Evolutionary conservation across 2,888 invertebrate genomes (phyloP), one percentile per base, ranked within the genome.

Genomic region (Synergus laeviventris): DNA sequence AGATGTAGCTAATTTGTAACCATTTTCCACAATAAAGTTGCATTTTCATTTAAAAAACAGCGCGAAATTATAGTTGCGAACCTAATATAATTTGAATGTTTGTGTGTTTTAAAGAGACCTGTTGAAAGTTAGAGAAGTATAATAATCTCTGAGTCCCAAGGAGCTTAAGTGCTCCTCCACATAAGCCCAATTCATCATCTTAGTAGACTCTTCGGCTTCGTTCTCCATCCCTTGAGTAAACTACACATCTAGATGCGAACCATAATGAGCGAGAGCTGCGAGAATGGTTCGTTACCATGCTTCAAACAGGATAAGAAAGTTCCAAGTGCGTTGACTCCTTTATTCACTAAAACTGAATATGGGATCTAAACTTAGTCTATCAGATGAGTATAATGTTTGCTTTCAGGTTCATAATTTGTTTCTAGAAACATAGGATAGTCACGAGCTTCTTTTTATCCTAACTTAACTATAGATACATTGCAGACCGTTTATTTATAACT

Each of bases 251-350:
- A 24, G 64, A 42, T 66, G 42, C 42, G 64, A 66, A 66, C 45
- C 64, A 66, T 66, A 66, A 66, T 66, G 64, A 66, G 42, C 64
- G 64, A 45, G 64, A 66, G 64, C 21, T 66, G 64, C 64, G 18
- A 66, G 45, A 66, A n/a, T n/a, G 42, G 64, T 66, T 66, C 64
- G 42, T 66, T 66, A 66, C 64, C 64, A 66, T 66, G 42, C 42
- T 42, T 66, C 24, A 21, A 66, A 66, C 21, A 45, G 64, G 64
- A 42, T 45, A 66, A 42, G 64, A 66, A 66, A 66, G 21, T 66
- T 66, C 45, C 64, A 64, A 64, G 64, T 64, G 42, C 24, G 64
- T 21, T 66, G 64, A 66, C 64, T 66, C 64, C 64, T 66, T 66
- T 66, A 66, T 66, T 45, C 64, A 66, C 42, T 66, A 16, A 39